Base-by-base conservation (phyloP, 2,888 invertebrate species). In the Synanthedon tipuliformis region DNA sequence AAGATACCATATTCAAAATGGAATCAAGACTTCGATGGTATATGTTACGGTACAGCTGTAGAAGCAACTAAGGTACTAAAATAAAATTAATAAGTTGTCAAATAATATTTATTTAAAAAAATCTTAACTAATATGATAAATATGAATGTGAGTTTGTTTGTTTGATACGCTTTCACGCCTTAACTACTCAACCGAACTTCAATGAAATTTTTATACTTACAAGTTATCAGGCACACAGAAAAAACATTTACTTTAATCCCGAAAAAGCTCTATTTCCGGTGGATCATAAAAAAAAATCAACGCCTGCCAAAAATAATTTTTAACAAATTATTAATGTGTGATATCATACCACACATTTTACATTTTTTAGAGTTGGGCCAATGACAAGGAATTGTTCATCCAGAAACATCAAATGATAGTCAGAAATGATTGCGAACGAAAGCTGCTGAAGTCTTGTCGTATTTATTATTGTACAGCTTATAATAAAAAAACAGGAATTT, bases 11-110 rank as follows among this genome's bases (percentile, higher is more conserved):
- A 64, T 50, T 71, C 77, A 1, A 56, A 62, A 3, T 48, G 34
- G 12, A 55, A 72, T 52, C 62, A 65, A 12, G 69, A 81, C 48
- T 81, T 69, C 53, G 71, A 81, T 59, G 81, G 81, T 3, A 62
- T 76, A 13, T 81, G 81, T 54, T 55, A 54, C 3, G 65, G 66
- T 3, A 64, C 69, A 15, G 61, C 66, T 4, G 63, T 75, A 1
- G 71, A 64, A 57, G 55, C 73, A 7, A 66, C 66, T 0, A 66
- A 59, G 64, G 81, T 80, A 51, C 5, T 34, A 2, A 10, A 34
- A 34, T 34, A 23, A 23, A 23, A 23, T 23, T 23, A 4, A 23
- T 5, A 23, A 23, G 0, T 5, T 4, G 23, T 23, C 0, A 23
- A 23, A 23, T 23, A 23, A 23, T 23, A 23, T 23, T 23, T 23